A percentile compares a stretch with the other conserved stretches of the same genome.
These are phyloP conservation scores for Chaetogeoica ovagalla DNA, from an alignment of 2,888 invertebrate genomes.

Conservation along the genomic window DNA sequence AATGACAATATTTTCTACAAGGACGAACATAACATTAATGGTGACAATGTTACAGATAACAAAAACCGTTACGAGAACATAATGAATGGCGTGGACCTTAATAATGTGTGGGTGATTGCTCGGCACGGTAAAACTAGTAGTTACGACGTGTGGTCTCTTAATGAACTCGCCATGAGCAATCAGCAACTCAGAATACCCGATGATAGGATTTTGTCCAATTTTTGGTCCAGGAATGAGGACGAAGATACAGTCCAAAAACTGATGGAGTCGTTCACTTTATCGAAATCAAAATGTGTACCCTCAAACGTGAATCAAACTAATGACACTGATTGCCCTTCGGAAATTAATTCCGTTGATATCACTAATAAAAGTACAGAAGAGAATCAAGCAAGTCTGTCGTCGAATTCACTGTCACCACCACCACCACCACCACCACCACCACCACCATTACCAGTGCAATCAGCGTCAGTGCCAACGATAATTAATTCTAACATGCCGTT, in stretches of 20 bases:
- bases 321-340: too few species aligned
- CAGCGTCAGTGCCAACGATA: neutral
- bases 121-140: neutral
- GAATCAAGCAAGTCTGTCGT: neutral
- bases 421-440: neutral
- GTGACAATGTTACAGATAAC: too few species aligned
- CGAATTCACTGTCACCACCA: neutral
- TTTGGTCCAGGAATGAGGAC: too few species aligned
- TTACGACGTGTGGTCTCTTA: conserved; percentile 6
- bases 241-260: neutral
- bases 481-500: neutral
- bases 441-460: neutral
- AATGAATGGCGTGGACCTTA: neutral
- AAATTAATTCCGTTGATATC: too few species aligned
- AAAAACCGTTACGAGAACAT: too few species aligned
- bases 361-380: too few species aligned
- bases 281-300: too few species aligned
- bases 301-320: too few species aligned
- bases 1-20: too few species aligned
- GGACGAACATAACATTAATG: too few species aligned
- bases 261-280: too few species aligned
- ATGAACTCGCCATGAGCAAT: neutral
- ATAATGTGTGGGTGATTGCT: conserved; percentile 6
- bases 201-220: neutral
- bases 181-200: neutral